Evolutionary conservation across 2,113 vertebrate species (phyloP).

Genomic region (Aleadryas rufinucha): DNA sequence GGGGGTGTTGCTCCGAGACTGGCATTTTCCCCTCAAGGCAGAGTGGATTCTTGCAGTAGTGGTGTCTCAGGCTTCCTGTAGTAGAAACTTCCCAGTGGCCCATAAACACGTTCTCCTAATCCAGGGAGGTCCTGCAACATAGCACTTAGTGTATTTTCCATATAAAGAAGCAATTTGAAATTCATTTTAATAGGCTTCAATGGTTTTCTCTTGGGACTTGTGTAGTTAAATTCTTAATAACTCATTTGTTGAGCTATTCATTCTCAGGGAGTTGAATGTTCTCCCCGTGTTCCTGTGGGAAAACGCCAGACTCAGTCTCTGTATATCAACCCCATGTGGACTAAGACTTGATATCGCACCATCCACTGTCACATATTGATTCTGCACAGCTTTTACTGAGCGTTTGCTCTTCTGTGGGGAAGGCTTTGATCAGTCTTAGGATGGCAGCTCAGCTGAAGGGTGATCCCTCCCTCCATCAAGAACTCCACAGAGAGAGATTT

Average conservation of each 20-base stretch:
- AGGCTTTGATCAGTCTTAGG: background rate
- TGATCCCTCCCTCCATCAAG: background rate
- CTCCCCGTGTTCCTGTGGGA: slow-evolving; percentile 22
- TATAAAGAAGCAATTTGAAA: slow-evolving; percentile 22
- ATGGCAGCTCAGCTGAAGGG: background rate
- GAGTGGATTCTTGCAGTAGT: background rate
- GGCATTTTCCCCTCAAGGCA: background rate
- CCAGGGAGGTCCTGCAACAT: background rate
- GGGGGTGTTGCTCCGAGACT: background rate
- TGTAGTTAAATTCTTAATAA: slow-evolving; percentile 58
- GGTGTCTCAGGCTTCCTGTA: background rate
- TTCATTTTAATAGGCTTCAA: slow-evolving; percentile 16
- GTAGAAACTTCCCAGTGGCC: background rate
- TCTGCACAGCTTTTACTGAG: background rate
- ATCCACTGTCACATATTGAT: background rate
- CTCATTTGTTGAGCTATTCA: slow-evolving; percentile 58
- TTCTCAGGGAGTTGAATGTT: slow-evolving; percentile 49
- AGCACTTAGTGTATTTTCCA: background rate
- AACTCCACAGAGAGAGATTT: background rate
- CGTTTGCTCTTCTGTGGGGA: background rate
- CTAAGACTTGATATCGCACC: background rate
- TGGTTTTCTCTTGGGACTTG: slow-evolving; percentile 26
- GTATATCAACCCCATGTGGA: background rate
- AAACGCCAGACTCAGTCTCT: background rate
- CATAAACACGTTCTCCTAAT: background rate